Base-by-base conservation (phyloP, 2,113 vertebrate genomes). In the Carlito syrichta region DNA sequence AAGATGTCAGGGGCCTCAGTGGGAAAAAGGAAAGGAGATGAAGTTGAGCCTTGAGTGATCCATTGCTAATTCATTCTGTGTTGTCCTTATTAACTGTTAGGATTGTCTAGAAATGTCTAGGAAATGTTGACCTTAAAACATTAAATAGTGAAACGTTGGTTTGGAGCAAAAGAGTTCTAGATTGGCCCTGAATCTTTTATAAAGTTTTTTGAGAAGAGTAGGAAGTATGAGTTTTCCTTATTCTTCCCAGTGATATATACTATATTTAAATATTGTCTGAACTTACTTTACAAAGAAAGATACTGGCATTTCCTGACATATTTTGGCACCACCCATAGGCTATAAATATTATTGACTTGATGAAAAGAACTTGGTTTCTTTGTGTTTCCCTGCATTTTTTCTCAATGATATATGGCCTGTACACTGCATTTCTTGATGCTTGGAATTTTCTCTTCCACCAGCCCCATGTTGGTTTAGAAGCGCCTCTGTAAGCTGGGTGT, bases 251-350 rank as follows among this genome's bases (percentile, higher is more conserved):
- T 92, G 88, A 81, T 88, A 63, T 84, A 68, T 91, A 25, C 89
- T 95, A 66, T 95, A 63, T 94, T 98, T 97, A 97, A 97, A 93
- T 85, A 89, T n/a, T 90, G 63, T 94, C 98, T 97, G 97, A 78
- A 85, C 81, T 84, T 89, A 88, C 86, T 97, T 97, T 96, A 92
- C 95, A 98, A 97, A 96, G 93, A 97, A 83, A 95, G 88, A 60
- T 69, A 92, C 90, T 91, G 96, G 85, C 93, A 96, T 98, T 98
- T 98, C 97, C 97, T 98, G 91, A 98, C 96, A 98, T 98, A 97
- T 97, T 97, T 98, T 98, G 97, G 93, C 97, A 97, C 86, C 62
- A 40, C 58, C 35, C 56, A 0, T 56, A 86, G 95, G 90, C 97
- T 98, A 83, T 98, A 98, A 97, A 98, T 98, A 97, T 91, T 97